Conservation (phyloP, 2,888 invertebrate genomes). For the Amphiduros pacificus region DNA sequence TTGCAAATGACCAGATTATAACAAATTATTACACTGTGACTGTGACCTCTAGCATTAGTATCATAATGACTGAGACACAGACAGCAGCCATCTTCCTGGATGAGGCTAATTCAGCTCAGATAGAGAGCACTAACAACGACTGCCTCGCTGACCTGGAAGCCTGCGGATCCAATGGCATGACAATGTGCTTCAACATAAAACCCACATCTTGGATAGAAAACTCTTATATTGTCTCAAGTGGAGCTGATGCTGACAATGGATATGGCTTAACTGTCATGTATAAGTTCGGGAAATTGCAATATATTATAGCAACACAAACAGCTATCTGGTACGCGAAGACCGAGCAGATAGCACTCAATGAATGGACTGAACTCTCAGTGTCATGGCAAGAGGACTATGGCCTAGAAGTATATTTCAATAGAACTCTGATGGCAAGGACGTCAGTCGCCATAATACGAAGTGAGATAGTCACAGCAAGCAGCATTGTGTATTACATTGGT, state of each 20-base stretch:
- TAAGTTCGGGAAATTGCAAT: not conserved
- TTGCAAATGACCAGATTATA: not conserved
- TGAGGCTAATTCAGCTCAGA: too few species aligned
- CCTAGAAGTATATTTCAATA: slow-evolving; percentile 1
- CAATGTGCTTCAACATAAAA: slow-evolving; percentile 2
- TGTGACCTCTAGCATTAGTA: too few species aligned
- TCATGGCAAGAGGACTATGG: not conserved
- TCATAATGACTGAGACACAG: too few species aligned
- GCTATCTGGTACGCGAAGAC: not conserved
- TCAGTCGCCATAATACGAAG: not conserved
- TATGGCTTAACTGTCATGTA: slow-evolving; percentile 5
- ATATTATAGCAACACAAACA: not conserved
- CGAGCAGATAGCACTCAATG: not conserved
- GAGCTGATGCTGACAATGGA: not conserved
- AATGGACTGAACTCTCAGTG: not conserved
- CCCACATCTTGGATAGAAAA: not conserved
- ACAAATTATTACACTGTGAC: not conserved
- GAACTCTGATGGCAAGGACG: slow-evolving; percentile 1
- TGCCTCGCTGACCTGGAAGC: slow-evolving; percentile 4
- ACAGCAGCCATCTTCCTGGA: too few species aligned
- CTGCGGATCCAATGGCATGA: too few species aligned
- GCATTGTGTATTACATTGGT: not conserved
- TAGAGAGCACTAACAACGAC: slow-evolving; percentile 2
- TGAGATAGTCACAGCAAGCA: not conserved
- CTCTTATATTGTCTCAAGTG: slow-evolving; percentile 2